Percentiles rank a stretch among this genome's conserved stretches.
Conservation (phyloP, 2,888 invertebrate genomes). For the Gandaritis pyraliata region DNA sequence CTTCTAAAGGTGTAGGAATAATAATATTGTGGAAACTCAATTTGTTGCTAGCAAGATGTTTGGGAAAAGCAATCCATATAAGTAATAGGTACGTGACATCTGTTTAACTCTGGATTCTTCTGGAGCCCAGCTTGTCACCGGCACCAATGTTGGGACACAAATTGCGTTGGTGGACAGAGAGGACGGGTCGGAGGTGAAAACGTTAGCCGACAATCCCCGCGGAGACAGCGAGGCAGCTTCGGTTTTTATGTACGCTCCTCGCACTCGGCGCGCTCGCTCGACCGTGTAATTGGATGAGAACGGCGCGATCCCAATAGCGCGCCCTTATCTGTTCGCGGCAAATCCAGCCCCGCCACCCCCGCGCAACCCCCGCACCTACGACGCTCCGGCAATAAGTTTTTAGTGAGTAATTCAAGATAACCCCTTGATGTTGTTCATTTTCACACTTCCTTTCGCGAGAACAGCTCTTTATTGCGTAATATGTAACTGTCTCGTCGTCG, state of each 20-base stretch:
- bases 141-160: conserved; percentile 47
- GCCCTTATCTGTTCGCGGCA: conserved; percentile 84
- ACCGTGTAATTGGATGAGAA: conserved; percentile 85
- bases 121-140: conserved; percentile 44
- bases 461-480: conserved; percentile 85
- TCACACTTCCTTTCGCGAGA: conserved; percentile 85
- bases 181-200: conserved; percentile 75
- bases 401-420: conserved; percentile 85
- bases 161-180: conserved; percentile 57
- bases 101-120: conserved; percentile 24
- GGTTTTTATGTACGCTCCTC: conserved; percentile 79
- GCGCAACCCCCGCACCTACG: conserved; percentile 53
- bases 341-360: conserved; percentile 67
- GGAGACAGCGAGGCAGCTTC: conserved; percentile 76
- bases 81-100: conserved; percentile 21
- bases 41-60: neutral
- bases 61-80: conserved; percentile 25
- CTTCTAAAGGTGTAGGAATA: neutral
- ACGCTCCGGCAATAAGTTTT: conserved; percentile 80
- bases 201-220: conserved; percentile 81
- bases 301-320: conserved; percentile 83
- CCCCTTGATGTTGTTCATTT: conserved; percentile 85
- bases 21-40: neutral
- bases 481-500: conserved; percentile 82
- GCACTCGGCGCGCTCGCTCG: conserved; percentile 78